Evolutionary conservation across 2,113 vertebrate genomes (phyloP).

Genomic region (Beaufortia kweichowensis): DNA sequence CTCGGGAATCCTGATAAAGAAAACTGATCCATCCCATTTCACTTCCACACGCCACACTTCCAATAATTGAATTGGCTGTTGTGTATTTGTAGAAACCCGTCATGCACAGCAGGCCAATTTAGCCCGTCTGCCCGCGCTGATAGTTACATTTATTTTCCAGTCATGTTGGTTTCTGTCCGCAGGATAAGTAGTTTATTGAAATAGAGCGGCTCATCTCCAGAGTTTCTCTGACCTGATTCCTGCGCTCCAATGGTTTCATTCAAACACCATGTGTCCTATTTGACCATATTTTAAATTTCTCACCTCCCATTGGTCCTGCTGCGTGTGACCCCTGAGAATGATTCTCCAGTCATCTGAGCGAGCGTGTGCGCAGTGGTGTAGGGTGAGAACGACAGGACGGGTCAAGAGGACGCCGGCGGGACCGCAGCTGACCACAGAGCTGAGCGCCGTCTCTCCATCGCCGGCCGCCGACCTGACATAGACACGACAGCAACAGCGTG

Average conservation of each 20-base stretch:
- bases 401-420: slow-evolving; percentile 89
- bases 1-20: slow-evolving; percentile 9
- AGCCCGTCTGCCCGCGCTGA: slow-evolving; percentile 30
- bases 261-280: background rate
- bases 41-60: background rate
- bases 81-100: slow-evolving; percentile 34
- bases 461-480: slow-evolving; percentile 84
- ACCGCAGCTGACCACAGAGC: slow-evolving; percentile 93
- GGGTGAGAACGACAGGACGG: slow-evolving; percentile 88
- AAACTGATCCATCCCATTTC: background rate
- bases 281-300: slow-evolving; percentile 56
- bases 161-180: slow-evolving; percentile 26
- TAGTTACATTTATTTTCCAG: slow-evolving; percentile 35
- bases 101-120: slow-evolving; percentile 42
- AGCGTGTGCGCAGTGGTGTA: slow-evolving; percentile 92
- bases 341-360: slow-evolving; percentile 93
- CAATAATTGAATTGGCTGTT: slow-evolving; percentile 38
- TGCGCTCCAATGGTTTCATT: background rate
- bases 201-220: slow-evolving; percentile 25
- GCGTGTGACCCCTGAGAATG: slow-evolving; percentile 86
- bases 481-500: background rate
- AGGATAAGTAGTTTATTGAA: slow-evolving; percentile 36
- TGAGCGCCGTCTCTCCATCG: slow-evolving; percentile 88
- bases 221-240: slow-evolving; percentile 33
- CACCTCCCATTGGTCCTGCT: slow-evolving; percentile 94